Percentiles rank a stretch among this genome's conserved stretches.
These are phyloP conservation scores for Agrochola lota DNA, from an alignment of 2,888 invertebrate genomes.

Conservation along the genomic window DNA sequence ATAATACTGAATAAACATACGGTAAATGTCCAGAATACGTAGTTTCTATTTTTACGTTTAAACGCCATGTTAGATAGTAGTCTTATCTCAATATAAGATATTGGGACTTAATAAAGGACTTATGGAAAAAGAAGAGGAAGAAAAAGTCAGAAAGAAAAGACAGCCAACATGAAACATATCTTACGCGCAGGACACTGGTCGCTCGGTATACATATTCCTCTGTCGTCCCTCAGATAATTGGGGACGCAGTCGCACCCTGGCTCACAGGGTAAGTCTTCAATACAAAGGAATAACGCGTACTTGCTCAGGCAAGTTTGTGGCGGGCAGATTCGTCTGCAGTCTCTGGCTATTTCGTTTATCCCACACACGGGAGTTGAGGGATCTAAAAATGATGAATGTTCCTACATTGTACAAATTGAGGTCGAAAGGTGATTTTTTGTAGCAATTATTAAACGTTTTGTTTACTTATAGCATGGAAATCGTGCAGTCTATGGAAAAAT, in stretches of 20 bases:
- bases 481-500: too few species aligned
- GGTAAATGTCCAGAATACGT: too few species aligned
- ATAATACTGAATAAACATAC: too few species aligned
- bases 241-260: conserved; percentile 75
- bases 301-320: conserved; percentile 48
- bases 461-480: conserved; percentile 19
- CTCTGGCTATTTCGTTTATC: conserved; percentile 65
- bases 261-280: conserved; percentile 64
- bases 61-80: too few species aligned
- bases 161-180: conserved; percentile 21
- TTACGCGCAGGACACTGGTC: conserved; percentile 70
- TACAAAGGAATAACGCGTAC: conserved; percentile 51
- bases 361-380: too few species aligned
- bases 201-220: conserved; percentile 67
- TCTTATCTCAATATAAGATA: too few species aligned
- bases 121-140: too few species aligned
- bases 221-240: conserved; percentile 68
- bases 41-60: too few species aligned
- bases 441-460: too few species aligned
- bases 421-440: background rate
- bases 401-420: background rate
- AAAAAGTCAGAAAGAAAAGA: background rate
- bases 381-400: too few species aligned
- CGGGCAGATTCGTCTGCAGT: conserved; percentile 63
- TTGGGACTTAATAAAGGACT: too few species aligned